Evolutionary conservation across 2,113 vertebrate species (phyloP), one percentile per base, ranked within the genome.

Genomic region (Coptodon rendalli): DNA sequence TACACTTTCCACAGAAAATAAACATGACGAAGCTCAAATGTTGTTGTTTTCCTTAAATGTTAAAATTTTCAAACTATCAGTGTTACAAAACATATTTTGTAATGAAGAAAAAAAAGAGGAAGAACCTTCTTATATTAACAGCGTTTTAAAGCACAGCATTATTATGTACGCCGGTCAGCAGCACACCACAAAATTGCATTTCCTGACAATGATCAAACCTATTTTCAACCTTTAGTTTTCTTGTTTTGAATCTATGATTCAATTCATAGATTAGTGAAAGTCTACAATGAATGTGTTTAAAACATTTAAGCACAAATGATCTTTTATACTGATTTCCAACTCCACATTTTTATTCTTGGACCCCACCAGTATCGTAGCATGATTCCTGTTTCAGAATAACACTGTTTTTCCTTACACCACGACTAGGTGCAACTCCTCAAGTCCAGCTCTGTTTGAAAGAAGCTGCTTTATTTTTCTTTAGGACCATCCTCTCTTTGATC

Each of bases 151-250:
- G 10, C 19, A 68, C 34, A 8, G 6, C 36, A 22, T 40, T 40
- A 1, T 38, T 38, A 22, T 7, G 17, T n/a, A 12, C 6, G 7
- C 31, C 4, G 6, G 29, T 3, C 31, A 36, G 61, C 31, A 5
- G 63, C 4, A 0, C 34, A 40, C 63, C 11, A 40, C 6, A 12
- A 13, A 68, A 14, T 0, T 38, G 19, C 6, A 68, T 6, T 68
- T 40, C 63, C 3, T 22, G 11, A 73, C n/a, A 27, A 17, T 73
- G 22, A 71, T 73, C 12, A 1, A 27, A 73, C 22, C 14, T 45
- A 1, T 45, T 45, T 16, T 6, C 63, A 40, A 9, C 12, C 13
- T 73, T 16, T 43, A 6, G 3, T 73, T 43, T 73, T 71, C n/a
- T 0, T 40, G 6, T 40, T 40, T 71, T 40, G 5, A 71, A 40